These are phyloP conservation scores for Zenarchopterus dispar DNA, from an alignment of 2,797 vertebrate species.

Conservation along the genomic window DNA sequence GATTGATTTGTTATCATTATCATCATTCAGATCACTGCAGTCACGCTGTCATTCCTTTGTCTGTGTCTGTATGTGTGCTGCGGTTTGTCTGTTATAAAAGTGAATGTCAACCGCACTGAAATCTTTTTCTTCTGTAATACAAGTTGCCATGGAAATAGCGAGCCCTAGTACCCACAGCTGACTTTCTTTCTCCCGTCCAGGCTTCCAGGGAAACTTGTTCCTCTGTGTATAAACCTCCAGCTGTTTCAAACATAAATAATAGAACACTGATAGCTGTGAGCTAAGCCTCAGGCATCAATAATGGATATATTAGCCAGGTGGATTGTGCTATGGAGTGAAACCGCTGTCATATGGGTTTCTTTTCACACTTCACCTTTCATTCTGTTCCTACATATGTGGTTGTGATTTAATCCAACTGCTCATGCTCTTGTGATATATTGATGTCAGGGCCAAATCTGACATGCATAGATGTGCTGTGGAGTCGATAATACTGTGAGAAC, in stretches of 20 bases:
- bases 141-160: constrained; percentile 81
- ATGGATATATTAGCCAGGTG: constrained; percentile 72
- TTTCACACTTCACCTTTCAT: constrained; percentile 52
- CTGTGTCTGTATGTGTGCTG: constrained; percentile 53
- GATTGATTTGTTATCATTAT: constrained; percentile 13
- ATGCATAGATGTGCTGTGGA: constrained; percentile 41
- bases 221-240: constrained; percentile 77
- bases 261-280: constrained; percentile 76
- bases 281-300: constrained; percentile 81
- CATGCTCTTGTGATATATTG: constrained; percentile 32
- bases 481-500: constrained; percentile 64
- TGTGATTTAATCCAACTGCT: constrained; percentile 21
- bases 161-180: constrained; percentile 61
- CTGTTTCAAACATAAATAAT: constrained; percentile 83
- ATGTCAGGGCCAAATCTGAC: constrained; percentile 51
- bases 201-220: constrained; percentile 71
- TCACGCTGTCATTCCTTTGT: constrained; percentile 56
- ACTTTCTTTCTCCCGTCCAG: constrained; percentile 55
- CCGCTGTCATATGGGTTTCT: constrained; percentile 50
- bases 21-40: constrained; percentile 50
- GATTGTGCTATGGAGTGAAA: constrained; percentile 60
- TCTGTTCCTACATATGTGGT: constrained; percentile 16
- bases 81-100: constrained; percentile 65
- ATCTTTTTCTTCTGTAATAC: constrained; percentile 46
- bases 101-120: constrained; percentile 50